Conservation (phyloP, 2,888 invertebrate species). For the Troides oblongomaculatus region DNA sequence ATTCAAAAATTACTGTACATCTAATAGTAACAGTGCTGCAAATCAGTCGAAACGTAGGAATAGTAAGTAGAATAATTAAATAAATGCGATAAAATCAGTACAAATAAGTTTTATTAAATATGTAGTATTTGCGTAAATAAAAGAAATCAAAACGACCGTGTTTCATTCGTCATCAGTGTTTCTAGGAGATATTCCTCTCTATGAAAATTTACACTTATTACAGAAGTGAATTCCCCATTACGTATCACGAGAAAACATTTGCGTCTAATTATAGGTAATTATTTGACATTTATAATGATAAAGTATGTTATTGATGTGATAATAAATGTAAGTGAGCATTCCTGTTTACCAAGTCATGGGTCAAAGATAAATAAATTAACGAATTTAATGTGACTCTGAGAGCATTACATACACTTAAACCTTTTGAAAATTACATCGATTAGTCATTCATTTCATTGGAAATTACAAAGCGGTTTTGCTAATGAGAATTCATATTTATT, state of each 20-base stretch:
- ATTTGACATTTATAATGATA: conserved; percentile 14
- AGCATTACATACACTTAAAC: conserved; percentile 8
- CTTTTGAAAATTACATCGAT: conserved; percentile 10
- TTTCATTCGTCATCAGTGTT: background rate
- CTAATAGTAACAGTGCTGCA: too few species aligned
- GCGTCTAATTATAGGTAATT: background rate
- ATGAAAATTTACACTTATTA: background rate
- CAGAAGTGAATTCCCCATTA: conserved; percentile 4
- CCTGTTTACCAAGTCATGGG: conserved; percentile 20
- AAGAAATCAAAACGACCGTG: too few species aligned
- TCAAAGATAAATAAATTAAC: conserved; percentile 21
- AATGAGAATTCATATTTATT: background rate
- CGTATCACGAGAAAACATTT: background rate
- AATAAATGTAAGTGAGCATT: conserved; percentile 21
- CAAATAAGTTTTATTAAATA: too few species aligned
- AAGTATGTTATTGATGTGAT: conserved; percentile 11
- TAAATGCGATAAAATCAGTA: too few species aligned
- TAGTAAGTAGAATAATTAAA: too few species aligned
- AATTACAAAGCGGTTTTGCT: background rate
- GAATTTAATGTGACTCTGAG: conserved; percentile 11
- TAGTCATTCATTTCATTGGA: conserved; percentile 14
- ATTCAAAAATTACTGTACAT: too few species aligned
- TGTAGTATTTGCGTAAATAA: too few species aligned
- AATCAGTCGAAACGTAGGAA: too few species aligned
- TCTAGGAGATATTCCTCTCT: background rate